These are phyloP conservation scores for Phania funesta DNA, from an alignment of 2,888 invertebrate genomes.

Conservation along the genomic window DNA sequence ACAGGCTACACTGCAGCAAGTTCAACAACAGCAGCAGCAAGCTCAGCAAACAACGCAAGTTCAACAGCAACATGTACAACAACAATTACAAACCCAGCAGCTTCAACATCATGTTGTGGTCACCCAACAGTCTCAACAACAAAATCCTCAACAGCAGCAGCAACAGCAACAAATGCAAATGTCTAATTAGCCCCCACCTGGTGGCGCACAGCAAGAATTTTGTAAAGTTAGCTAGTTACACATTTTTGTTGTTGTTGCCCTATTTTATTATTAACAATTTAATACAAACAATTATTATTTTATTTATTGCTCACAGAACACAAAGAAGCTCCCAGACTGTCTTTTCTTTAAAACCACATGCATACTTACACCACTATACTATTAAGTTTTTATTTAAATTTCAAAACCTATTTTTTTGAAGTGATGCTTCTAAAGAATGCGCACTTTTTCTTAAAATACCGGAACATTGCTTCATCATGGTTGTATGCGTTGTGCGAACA, in stretches of 20 bases:
- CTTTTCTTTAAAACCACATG: too few relatives aligned
- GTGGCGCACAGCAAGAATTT: conserved; percentile 74
- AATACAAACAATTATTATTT: background rate
- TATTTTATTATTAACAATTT: conserved; percentile 16
- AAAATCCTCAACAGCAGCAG: conserved; percentile 71
- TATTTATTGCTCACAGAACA: background rate
- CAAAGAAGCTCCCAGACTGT: background rate
- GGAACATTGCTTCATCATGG: too few relatives aligned
- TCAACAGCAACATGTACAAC: conserved; percentile 69
- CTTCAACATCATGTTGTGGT: conserved; percentile 64
- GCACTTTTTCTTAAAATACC: too few relatives aligned
- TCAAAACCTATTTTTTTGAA: too few relatives aligned
- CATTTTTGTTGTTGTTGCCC: conserved; percentile 57
- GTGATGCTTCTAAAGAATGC: too few relatives aligned
- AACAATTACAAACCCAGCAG: conserved; percentile 69
- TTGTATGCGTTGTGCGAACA: too few relatives aligned
- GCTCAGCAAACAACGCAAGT: conserved; percentile 69
- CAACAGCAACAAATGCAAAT: conserved; percentile 77
- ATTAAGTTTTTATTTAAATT: too few relatives aligned
- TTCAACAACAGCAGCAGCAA: conserved; percentile 71
- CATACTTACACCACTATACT: too few relatives aligned
- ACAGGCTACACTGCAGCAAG: conserved; percentile 75
- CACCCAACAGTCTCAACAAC: conserved; percentile 72
- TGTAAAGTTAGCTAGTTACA: conserved; percentile 77
- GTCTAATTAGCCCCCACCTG: conserved; percentile 76